These are phyloP conservation scores for Nephrotoma flavescens DNA, from an alignment of 2,888 invertebrate species.

Conservation along the genomic window DNA sequence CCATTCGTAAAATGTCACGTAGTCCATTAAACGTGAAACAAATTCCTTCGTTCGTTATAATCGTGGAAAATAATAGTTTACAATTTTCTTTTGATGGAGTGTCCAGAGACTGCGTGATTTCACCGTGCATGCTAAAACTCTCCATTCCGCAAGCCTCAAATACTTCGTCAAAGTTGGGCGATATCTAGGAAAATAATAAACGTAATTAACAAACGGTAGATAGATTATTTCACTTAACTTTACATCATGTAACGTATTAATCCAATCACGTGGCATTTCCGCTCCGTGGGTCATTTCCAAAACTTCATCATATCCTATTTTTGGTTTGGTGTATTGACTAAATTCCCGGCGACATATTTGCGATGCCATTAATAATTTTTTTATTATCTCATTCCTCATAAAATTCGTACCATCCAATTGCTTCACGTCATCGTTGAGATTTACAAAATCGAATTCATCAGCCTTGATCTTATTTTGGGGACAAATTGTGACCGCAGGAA, in stretches of 20 bases:
- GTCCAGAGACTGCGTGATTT: not conserved
- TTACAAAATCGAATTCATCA: constrained; percentile 21
- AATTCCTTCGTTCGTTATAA: not conserved
- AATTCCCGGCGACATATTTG: not conserved
- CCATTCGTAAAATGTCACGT: not conserved
- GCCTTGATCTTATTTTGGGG: constrained; percentile 28
- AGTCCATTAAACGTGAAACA: not conserved
- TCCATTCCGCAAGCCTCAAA: not conserved
- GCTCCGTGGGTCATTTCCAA: not conserved
- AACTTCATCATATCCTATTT: not conserved
- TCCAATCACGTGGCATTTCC: not conserved
- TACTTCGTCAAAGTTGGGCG: not conserved
- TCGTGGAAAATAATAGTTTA: not conserved
- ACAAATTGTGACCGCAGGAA: constrained; percentile 27
- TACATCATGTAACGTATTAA: not conserved
- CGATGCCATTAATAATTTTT: not conserved
- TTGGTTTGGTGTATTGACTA: not conserved
- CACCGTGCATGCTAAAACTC: not conserved
- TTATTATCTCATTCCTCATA: not conserved
- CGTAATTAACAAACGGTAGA: not conserved
- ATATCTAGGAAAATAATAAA: not conserved
- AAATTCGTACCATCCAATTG: not conserved
- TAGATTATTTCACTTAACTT: not conserved
- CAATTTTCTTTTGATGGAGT: not conserved
- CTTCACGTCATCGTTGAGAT: not conserved